These are phyloP conservation scores for Dasyornis broadbenti DNA, from an alignment of 2,113 vertebrate genomes.

Conservation along the genomic window DNA sequence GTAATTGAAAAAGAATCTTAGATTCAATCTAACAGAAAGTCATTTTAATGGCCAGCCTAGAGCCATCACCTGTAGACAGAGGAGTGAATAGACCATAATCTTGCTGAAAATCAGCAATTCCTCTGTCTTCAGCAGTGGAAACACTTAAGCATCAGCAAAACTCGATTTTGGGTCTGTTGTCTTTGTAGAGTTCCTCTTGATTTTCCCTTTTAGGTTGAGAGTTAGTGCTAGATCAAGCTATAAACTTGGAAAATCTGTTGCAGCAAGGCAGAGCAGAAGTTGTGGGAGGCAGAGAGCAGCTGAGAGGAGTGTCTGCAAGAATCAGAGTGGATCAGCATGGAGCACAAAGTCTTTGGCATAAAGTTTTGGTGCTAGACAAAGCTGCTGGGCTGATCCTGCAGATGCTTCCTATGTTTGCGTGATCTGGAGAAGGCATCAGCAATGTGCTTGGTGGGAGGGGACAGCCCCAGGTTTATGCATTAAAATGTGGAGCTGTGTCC, in stretches of 20 bases:
- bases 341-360: neutral
- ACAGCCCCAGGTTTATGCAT: neutral
- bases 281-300: conserved; percentile 20
- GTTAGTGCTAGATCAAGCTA: neutral
- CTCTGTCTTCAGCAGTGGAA: neutral
- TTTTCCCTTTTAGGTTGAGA: neutral
- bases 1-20: neutral
- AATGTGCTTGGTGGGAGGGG: neutral
- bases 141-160: neutral
- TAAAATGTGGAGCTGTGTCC: neutral
- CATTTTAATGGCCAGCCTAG: neutral
- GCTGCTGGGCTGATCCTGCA: neutral
- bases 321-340: neutral
- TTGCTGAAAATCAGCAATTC: neutral
- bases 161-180: neutral
- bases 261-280: neutral
- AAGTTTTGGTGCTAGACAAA: neutral
- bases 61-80: neutral
- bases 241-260: neutral
- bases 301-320: neutral
- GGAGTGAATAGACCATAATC: neutral
- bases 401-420: neutral
- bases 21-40: neutral
- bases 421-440: neutral
- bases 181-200: neutral